These are phyloP conservation scores for Artemisiospiza belli DNA, from an alignment of 2,113 vertebrate genomes.

Conservation along the genomic window DNA sequence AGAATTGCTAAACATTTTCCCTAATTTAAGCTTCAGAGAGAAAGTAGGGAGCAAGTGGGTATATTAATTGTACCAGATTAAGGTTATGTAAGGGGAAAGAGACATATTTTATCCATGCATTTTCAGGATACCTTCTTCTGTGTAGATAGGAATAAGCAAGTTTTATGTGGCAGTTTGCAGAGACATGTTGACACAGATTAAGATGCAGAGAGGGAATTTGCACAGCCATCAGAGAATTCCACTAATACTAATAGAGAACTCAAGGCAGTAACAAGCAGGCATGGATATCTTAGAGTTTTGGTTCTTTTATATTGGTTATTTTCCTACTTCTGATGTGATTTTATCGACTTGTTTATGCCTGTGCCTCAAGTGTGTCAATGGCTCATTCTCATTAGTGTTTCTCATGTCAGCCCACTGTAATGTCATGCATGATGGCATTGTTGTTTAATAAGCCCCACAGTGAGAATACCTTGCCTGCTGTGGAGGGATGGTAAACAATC, in stretches of 20 bases:
- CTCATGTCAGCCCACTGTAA: background rate
- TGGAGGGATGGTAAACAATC: background rate
- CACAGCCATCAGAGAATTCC: background rate
- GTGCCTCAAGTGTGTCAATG: background rate
- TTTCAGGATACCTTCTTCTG: background rate
- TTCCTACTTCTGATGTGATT: background rate
- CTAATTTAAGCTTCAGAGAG: background rate
- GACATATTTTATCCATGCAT: background rate
- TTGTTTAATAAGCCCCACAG: slow-evolving; percentile 7
- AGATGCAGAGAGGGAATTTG: background rate
- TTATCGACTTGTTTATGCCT: background rate
- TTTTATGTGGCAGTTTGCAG: background rate
- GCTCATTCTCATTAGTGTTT: background rate
- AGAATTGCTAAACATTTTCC: background rate
- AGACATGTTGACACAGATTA: background rate
- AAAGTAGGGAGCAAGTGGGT: background rate
- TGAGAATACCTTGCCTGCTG: background rate
- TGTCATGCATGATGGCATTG: background rate
- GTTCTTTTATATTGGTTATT: background rate
- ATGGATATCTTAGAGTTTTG: background rate
- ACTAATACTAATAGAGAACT: background rate
- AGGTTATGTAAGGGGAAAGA: background rate
- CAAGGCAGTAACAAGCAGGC: background rate
- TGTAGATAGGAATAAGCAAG: background rate
- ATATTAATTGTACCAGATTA: background rate